Evolutionary conservation across 2,797 vertebrate genomes (phyloP).

Genomic region (Oreochromis mossambicus): DNA sequence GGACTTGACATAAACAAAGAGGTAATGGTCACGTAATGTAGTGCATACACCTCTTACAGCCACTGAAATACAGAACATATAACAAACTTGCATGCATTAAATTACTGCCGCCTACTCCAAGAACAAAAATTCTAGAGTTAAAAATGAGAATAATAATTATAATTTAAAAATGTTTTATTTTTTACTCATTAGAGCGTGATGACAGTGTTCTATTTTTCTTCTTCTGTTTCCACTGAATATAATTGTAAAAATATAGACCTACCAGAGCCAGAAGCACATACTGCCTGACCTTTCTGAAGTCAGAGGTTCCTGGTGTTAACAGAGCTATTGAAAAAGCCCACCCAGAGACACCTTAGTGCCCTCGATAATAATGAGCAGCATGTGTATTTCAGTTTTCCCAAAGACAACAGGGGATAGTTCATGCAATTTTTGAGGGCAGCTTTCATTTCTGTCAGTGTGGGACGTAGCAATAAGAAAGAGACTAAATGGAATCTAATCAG

Average conservation of each 20-base stretch:
- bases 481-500: neutral
- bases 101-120: neutral
- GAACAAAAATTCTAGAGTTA: neutral
- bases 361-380: neutral
- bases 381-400: neutral
- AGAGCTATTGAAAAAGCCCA: neutral
- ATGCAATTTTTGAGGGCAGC: neutral
- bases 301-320: neutral
- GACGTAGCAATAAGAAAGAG: neutral
- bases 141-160: neutral
- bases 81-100: neutral
- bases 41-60: neutral
- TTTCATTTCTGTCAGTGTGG: neutral
- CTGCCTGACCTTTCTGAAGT: neutral
- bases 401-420: neutral
- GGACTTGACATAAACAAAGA: constrained; percentile 80
- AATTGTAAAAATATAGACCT: neutral
- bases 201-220: neutral
- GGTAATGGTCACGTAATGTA: constrained; percentile 62
- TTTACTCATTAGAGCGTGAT: neutral
- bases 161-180: neutral
- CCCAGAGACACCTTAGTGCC: neutral
- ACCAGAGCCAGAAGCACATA: neutral
- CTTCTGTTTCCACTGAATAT: neutral
- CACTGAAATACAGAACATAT: neutral